Evolutionary conservation across 2,797 vertebrate genomes (phyloP).

Genomic region (Xenops minutus): DNA sequence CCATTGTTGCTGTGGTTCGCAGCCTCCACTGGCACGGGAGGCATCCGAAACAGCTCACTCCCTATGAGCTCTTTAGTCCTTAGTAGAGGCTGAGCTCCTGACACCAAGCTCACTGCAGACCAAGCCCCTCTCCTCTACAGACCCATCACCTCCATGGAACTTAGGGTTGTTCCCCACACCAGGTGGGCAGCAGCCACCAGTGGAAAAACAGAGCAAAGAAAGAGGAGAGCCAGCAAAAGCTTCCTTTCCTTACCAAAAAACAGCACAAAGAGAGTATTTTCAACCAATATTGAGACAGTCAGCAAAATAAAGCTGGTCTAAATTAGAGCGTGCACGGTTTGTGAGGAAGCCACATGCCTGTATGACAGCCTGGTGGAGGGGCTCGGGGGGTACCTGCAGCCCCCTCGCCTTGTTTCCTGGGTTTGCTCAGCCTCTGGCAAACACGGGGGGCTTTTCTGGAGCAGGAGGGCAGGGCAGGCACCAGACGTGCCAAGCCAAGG

Average conservation of each 20-base stretch:
- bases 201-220: not conserved
- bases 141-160: not conserved
- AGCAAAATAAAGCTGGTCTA: not conserved
- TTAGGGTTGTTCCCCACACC: not conserved
- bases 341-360: not conserved
- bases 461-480: not conserved
- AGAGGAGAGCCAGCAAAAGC: not conserved
- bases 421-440: not conserved
- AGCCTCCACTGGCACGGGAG: accelerated
- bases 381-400: not conserved
- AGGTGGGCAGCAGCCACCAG: not conserved
- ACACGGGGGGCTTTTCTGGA: accelerated
- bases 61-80: not conserved
- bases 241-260: not conserved
- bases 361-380: accelerated
- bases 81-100: not conserved
- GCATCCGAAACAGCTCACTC: accelerated
- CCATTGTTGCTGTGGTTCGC: not conserved
- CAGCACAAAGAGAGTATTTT: not conserved
- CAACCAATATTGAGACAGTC: not conserved
- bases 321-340: not conserved
- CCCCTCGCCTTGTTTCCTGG: accelerated
- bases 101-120: not conserved
- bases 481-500: not conserved
- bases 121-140: not conserved